Evolutionary conservation across 2,113 vertebrate genomes (phyloP).

Genomic region (Hiodon alosoides): DNA sequence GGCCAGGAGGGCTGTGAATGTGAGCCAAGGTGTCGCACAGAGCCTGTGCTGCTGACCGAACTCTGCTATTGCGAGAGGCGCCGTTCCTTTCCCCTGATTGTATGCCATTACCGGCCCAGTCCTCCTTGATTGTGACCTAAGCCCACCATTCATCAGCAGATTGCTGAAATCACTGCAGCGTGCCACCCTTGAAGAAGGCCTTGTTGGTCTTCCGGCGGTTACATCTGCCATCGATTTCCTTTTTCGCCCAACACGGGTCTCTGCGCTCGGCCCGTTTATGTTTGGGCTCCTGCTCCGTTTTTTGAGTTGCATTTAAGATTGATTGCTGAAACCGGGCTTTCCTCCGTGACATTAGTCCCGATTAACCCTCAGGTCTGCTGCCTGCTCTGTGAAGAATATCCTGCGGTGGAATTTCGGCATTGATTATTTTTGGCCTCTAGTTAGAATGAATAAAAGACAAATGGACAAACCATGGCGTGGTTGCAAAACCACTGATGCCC

Average conservation of each 20-base stretch:
- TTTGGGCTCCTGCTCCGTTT: constrained; percentile 43
- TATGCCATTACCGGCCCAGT: background rate
- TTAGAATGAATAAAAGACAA: too few species aligned
- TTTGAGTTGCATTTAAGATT: constrained; percentile 48
- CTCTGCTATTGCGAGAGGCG: too few species aligned
- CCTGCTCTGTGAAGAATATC: background rate
- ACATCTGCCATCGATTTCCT: constrained; percentile 46
- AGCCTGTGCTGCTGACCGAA: too few species aligned
- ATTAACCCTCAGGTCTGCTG: too few species aligned
- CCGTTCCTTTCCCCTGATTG: background rate
- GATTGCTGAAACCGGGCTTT: constrained; percentile 22
- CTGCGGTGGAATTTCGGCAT: too few species aligned
- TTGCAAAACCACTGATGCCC: too few species aligned
- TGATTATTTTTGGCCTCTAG: too few species aligned
- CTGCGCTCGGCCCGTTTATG: constrained; percentile 30
- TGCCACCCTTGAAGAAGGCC: constrained; percentile 29
- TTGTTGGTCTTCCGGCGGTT: constrained; percentile 38
- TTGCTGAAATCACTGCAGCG: constrained; percentile 8
- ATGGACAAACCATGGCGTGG: too few species aligned
- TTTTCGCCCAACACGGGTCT: constrained; percentile 39
- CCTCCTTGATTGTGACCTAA: background rate
- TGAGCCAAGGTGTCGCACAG: too few species aligned
- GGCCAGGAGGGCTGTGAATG: too few species aligned
- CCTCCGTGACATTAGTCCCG: background rate
- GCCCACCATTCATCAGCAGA: constrained; percentile 24